phyloP scores from a whole-genome alignment of 2,888 invertebrate genomes.

The Megastigmus dorsalis region DNA sequence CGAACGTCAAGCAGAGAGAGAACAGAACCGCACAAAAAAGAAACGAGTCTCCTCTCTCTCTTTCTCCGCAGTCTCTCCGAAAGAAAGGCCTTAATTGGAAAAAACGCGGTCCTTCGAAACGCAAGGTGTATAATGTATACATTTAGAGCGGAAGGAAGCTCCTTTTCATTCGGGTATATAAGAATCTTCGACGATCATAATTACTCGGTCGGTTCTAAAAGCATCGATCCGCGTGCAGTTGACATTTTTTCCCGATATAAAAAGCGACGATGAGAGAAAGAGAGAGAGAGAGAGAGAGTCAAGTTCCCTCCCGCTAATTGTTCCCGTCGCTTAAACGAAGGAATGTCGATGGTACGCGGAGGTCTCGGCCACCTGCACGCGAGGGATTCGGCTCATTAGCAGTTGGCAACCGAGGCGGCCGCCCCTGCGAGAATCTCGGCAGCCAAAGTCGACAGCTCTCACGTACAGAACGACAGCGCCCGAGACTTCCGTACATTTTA shows the following conservation, averaged over 20 bases:
- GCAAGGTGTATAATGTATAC: too few species aligned
- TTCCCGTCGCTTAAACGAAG: constrained; percentile 43
- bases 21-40: too few species aligned
- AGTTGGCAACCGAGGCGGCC: constrained; percentile 38
- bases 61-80: too few species aligned
- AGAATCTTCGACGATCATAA: constrained; percentile 49
- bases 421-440: constrained; percentile 22
- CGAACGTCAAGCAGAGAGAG: background rate
- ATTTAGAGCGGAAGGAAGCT: background rate
- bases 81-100: constrained; percentile 45
- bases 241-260: constrained; percentile 43
- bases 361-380: constrained; percentile 26
- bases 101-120: constrained; percentile 4
- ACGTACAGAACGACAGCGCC: background rate
- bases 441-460: background rate
- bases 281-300: constrained; percentile 5
- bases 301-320: constrained; percentile 48
- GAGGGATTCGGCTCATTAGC: constrained; percentile 53
- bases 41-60: too few species aligned
- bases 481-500: background rate
- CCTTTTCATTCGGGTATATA: constrained; percentile 43
- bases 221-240: constrained; percentile 18
- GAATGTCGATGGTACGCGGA: constrained; percentile 46
- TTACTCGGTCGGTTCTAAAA: constrained; percentile 40
- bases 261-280: background rate